Evolutionary conservation across 1,140 invertebrate species (phyloP), one percentile per base, ranked within the genome.

Genomic region (Thaumatotibia leucotreta): DNA sequence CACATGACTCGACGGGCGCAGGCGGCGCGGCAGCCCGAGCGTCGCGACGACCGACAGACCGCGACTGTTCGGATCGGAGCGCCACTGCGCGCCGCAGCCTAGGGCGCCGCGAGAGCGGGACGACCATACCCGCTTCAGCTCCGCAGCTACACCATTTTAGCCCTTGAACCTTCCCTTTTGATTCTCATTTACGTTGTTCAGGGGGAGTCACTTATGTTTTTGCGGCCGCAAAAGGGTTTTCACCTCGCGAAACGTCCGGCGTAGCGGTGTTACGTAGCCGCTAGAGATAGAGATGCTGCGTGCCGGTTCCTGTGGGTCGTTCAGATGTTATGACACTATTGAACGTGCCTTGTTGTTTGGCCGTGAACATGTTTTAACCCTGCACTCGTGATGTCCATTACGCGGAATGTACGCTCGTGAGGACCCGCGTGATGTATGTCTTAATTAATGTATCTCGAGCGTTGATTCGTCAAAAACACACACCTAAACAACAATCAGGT

Each of bases 21-120:
- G 76, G 67, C 74, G 78, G 64, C 72, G 74, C 72, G 69, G 81
- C 81, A 82, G 83, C 82, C 81, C 84, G 73, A 85, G 83, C 84
- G 86, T 87, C 87, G 86, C 85, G 86, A 82, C 85, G 85, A 84
- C 86, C 86, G 87, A 82, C 84, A 76, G 82, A 89, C 83, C 87
- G 87, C 87, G 87, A 89, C 87, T 89, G 64, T 24, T 32, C 31
- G 85, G 82, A 86, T 78, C 80, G 82, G 67, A 86, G 80, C 80
- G 82, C 69, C 80, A 73, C 78, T 79, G 84, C 83, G 82, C 86
- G 82, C 75, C 79, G 78, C 82, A 84, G 79, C 80, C 85, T 86
- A 80, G 78, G 76, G 79, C 83, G 76, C 74, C 76, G 87, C 76
- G 82, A 76, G 87, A 89, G 84, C 87, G 75, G 83, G 87, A 89